Conservation (phyloP, 2,888 invertebrate genomes). For the Limulus polyphemus region DNA sequence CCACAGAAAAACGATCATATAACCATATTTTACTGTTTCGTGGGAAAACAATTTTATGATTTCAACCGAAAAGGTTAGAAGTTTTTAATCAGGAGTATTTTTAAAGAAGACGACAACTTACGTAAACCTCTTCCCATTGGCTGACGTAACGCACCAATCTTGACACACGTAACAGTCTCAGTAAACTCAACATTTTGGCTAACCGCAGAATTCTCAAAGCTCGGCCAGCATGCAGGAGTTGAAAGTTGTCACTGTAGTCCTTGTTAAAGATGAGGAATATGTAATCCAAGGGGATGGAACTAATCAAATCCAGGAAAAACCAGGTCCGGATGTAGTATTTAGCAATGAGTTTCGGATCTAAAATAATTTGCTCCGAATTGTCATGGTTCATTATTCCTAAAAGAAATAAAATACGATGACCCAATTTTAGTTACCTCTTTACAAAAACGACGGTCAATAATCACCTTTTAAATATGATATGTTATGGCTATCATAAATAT, state of each 20-base stretch:
- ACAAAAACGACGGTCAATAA: too few relatives aligned
- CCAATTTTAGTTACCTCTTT: too few relatives aligned
- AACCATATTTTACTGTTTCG: too few relatives aligned
- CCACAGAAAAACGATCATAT: too few relatives aligned
- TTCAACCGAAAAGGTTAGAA: too few relatives aligned
- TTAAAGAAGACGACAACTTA: conserved; percentile 48
- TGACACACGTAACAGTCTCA: conserved; percentile 84
- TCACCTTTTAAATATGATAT: too few relatives aligned
- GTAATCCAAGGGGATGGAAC: conserved; percentile 99
- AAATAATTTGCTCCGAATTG: conserved; percentile 95
- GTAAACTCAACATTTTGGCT: conserved; percentile 90
- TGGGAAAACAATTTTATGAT: too few relatives aligned
- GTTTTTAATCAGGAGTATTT: too few relatives aligned
- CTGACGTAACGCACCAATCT: conserved; percentile 96
- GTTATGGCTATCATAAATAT: too few relatives aligned
- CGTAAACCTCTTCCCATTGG: conserved; percentile 99
- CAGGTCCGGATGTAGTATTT: conserved; percentile 98
- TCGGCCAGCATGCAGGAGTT: conserved; percentile 90
- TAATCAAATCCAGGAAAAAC: conserved; percentile 99
- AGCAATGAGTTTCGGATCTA: conserved; percentile 97
- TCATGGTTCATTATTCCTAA: conserved; percentile 99
- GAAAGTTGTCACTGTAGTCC: conserved; percentile 95
- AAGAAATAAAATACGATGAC: conserved; percentile 13
- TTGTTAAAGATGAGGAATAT: conserved; percentile 99
- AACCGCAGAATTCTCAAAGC: conserved; percentile 90